Evolutionary conservation across 2,888 invertebrate species (phyloP).

Genomic region (Polyploca ridens): DNA sequence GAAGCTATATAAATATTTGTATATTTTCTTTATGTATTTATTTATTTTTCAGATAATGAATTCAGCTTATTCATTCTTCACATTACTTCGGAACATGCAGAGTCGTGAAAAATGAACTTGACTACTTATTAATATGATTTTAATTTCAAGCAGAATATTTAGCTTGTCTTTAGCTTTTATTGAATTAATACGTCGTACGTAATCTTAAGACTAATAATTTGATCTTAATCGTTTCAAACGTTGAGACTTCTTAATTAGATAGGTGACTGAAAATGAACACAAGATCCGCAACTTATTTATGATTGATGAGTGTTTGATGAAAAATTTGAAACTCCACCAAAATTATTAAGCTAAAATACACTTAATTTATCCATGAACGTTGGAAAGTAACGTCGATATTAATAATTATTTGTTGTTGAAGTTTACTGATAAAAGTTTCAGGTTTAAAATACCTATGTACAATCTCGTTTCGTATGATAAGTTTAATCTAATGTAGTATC

Average conservation of each 20-base stretch:
- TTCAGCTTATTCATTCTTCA: slow-evolving; percentile 68
- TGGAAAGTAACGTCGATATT: too few relatives aligned
- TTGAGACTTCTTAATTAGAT: slow-evolving; percentile 28
- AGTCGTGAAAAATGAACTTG: slow-evolving; percentile 34
- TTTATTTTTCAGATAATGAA: slow-evolving; percentile 67
- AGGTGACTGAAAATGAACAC: slow-evolving; percentile 28
- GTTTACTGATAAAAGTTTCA: too few relatives aligned
- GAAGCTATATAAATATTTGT: background rate
- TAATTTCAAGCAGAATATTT: too few relatives aligned
- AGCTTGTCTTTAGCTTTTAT: background rate
- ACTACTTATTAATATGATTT: background rate
- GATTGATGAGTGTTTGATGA: slow-evolving; percentile 40
- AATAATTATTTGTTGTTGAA: background rate
- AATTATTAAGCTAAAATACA: slow-evolving; percentile 24
- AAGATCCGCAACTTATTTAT: slow-evolving; percentile 36
- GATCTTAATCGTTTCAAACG: background rate
- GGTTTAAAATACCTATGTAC: too few relatives aligned
- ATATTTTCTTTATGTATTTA: slow-evolving; percentile 7
- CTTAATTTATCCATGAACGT: too few relatives aligned
- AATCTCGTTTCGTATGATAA: too few relatives aligned
- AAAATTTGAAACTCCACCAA: slow-evolving; percentile 29
- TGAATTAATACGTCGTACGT: slow-evolving; percentile 7
- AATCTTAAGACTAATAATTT: background rate
- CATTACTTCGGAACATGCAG: slow-evolving; percentile 65
- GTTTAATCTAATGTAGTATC: too few relatives aligned